Percentiles rank a stretch among this genome's conserved stretches.
Evolutionary conservation across 2,797 vertebrate species (phyloP).

Genomic region (Meriones psammophilus): DNA sequence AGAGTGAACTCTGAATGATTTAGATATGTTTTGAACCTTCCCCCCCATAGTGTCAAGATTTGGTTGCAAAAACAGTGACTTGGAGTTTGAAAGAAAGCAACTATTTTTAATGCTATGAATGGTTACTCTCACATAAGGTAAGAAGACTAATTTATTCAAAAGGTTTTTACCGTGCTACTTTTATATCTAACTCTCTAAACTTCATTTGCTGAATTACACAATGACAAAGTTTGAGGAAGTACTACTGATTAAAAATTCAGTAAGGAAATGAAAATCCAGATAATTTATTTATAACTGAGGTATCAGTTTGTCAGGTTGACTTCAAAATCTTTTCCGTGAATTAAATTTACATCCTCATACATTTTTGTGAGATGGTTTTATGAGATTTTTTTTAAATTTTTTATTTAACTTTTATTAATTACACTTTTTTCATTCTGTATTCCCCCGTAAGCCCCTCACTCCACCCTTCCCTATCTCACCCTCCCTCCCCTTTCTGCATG

Average conservation of each 20-base stretch:
- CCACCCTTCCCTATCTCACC: too few relatives aligned
- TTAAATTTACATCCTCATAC: slow-evolving; percentile 40
- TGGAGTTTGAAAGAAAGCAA: slow-evolving; percentile 24
- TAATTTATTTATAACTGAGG: slow-evolving; percentile 30
- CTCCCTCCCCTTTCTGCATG: too few relatives aligned
- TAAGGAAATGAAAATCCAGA: slow-evolving; percentile 35
- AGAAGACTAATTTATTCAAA: slow-evolving; percentile 64
- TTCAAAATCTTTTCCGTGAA: slow-evolving; percentile 32
- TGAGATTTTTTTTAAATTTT: neutral
- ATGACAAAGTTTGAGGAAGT: slow-evolving; percentile 28
- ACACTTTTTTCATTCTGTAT: too few relatives aligned
- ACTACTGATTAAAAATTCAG: slow-evolving; percentile 54
- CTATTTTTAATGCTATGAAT: slow-evolving; percentile 51
- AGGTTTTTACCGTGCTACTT: slow-evolving; percentile 22
- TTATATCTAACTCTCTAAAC: slow-evolving; percentile 62
- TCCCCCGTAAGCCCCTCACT: too few relatives aligned
- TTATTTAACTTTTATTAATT: too few relatives aligned
- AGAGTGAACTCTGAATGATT: slow-evolving; percentile 61
- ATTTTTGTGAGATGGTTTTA: neutral
- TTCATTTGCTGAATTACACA: slow-evolving; percentile 18
- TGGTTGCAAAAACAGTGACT: slow-evolving; percentile 47
- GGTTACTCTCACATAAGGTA: slow-evolving; percentile 7
- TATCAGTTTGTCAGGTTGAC: slow-evolving; percentile 49
- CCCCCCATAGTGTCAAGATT: slow-evolving; percentile 13
- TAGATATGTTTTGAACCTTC: slow-evolving; percentile 64